These are phyloP conservation scores for Gulo gulo DNA, from an alignment of 2,113 vertebrate genomes.

Conservation along the genomic window DNA sequence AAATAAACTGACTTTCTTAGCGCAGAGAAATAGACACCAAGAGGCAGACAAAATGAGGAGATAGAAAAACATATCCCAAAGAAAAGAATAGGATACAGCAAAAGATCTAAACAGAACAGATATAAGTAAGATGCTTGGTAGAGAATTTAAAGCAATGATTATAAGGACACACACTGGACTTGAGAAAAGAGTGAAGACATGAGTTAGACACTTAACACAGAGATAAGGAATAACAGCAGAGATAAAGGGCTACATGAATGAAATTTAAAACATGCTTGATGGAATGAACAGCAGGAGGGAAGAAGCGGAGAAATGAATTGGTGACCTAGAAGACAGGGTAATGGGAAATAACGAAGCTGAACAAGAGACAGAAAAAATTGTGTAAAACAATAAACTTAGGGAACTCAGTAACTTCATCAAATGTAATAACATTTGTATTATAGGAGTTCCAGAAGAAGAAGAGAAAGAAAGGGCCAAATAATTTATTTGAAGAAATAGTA, in stretches of 20 bases:
- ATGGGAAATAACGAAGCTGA: neutral
- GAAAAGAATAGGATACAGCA: neutral
- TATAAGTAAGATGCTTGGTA: neutral
- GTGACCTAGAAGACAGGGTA: neutral
- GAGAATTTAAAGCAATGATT: neutral
- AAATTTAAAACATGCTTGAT: neutral
- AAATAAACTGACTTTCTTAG: neutral
- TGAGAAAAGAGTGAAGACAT: neutral
- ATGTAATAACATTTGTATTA: neutral
- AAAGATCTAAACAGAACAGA: neutral
- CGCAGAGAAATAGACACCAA: neutral
- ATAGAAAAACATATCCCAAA: neutral
- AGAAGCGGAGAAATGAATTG: neutral
- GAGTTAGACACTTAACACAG: neutral
- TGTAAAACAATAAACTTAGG: neutral
- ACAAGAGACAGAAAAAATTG: neutral
- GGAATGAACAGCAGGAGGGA: neutral
- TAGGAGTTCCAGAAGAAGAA: neutral
- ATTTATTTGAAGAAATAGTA: neutral
- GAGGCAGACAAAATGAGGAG: neutral
- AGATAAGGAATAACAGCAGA: neutral
- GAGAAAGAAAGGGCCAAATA: neutral
- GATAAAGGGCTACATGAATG: neutral
- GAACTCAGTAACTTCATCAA: neutral
- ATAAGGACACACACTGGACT: neutral